A percentile compares a stretch with the other conserved stretches of the same genome.
phyloP scores from a whole-genome alignment of 2,797 vertebrate genomes.

The Toxotes lorentzi region DNA sequence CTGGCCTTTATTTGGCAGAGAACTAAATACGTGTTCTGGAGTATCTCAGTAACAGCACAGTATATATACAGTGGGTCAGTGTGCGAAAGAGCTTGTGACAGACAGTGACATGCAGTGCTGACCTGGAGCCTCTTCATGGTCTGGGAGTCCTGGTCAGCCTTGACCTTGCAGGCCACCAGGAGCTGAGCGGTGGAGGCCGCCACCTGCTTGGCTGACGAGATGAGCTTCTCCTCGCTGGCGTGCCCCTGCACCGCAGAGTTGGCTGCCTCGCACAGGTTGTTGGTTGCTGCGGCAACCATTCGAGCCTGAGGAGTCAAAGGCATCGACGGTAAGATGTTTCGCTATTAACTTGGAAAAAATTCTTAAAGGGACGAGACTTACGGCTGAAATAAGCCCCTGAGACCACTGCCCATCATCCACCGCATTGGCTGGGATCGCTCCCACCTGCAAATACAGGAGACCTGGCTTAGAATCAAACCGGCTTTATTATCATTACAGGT shows the following conservation, averaged over 20 bases:
- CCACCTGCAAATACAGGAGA: constrained; percentile 85
- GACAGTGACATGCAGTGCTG: constrained; percentile 11
- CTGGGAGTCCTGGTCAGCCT: constrained; percentile 97
- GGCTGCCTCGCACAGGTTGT: constrained; percentile 96
- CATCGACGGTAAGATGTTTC: neutral
- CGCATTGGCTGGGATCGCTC: constrained; percentile 93
- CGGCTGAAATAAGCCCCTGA: constrained; percentile 97
- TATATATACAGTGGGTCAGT: too few species aligned
- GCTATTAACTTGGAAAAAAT: neutral
- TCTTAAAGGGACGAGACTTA: constrained; percentile 79
- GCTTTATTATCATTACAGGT: neutral
- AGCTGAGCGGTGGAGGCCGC: constrained; percentile 97
- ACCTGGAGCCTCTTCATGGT: constrained; percentile 97
- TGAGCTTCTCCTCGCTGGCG: constrained; percentile 98
- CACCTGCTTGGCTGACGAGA: constrained; percentile 98
- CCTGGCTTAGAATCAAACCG: neutral
- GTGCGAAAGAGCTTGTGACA: neutral
- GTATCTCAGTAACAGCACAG: too few species aligned
- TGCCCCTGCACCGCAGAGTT: constrained; percentile 97
- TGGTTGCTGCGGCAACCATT: constrained; percentile 98
- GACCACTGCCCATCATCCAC: constrained; percentile 98
- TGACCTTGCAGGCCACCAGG: constrained; percentile 98
- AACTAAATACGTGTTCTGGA: too few species aligned
- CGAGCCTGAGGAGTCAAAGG: constrained; percentile 86
- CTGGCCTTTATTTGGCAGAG: too few species aligned